Conservation (phyloP, 2,888 invertebrate species). For the Reticulitermes lucifugus region DNA sequence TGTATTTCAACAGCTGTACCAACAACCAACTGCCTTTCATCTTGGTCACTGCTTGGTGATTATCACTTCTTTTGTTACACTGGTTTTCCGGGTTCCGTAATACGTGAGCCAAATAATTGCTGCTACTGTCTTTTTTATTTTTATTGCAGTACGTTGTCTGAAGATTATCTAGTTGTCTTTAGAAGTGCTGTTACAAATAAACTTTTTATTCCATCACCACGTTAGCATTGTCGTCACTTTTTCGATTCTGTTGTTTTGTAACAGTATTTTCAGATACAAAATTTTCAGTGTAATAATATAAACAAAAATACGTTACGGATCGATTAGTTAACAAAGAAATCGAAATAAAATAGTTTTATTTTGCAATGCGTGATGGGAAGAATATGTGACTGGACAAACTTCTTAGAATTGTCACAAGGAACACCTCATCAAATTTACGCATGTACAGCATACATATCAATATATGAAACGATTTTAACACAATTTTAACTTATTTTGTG, state of each 20-base stretch:
- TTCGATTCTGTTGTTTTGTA: background rate
- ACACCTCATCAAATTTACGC: too few relatives aligned
- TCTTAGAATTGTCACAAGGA: too few relatives aligned
- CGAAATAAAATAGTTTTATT: background rate
- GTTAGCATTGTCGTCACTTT: background rate
- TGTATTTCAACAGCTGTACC: background rate
- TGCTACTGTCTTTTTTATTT: background rate
- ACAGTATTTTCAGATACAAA: background rate
- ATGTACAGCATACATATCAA: too few relatives aligned
- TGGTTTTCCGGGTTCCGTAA: slow-evolving; percentile 13
- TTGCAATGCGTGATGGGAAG: slow-evolving; percentile 1
- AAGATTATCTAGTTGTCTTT: slow-evolving; percentile 16
- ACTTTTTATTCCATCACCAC: background rate
- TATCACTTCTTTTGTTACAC: background rate
- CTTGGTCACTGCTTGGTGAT: background rate
- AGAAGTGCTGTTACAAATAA: background rate
- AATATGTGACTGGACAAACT: background rate
- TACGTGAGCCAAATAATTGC: background rate
- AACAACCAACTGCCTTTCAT: background rate
- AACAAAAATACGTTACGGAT: background rate
- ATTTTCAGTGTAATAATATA: background rate
- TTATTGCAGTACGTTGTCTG: background rate
- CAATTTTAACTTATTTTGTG: too few relatives aligned
- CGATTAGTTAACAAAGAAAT: slow-evolving; percentile 17
- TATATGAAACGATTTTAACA: too few relatives aligned